Base-by-base conservation (phyloP, 1,140 invertebrate species). In the Heliconius melpomene region DNA sequence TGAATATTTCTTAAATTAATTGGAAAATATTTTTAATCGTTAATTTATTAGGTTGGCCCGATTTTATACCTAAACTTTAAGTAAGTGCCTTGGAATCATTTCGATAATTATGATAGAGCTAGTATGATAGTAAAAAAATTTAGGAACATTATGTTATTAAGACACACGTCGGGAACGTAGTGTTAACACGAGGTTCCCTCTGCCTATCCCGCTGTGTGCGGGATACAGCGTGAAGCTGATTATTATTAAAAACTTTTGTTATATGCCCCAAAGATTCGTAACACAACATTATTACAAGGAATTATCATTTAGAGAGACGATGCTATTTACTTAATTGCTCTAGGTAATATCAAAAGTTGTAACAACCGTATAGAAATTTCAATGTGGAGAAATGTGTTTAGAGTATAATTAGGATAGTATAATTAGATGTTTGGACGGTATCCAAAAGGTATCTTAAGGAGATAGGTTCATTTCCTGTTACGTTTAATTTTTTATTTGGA, bases 281-380 rank as follows among this genome's bases (percentile, higher is more conserved):
- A 16, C 5, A 11, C 9, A 66, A 60, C 9, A 8, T 29, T 26
- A 66, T 66, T 66, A 66, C 7, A 29, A 16, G 26, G 23, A 66
- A 66, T 66, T 11, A 66, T 66, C 26, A 29, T 29, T 66, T 66
- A 3, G 26, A 29, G 26, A 26, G 60, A 66, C 23, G 13, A 66
- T 18, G 60, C 26, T 16, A 13, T 66, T 66, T 29, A 29, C 60
- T 29, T 66, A 66, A 66, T 66, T 66, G 60, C 26, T 29, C 60
- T 66, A 66, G 60, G 60, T 26, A 29, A 29, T 23, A 66, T 66
- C 60, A 66, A 66, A 66, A 66, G 60, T 66, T 66, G 60, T 66
- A 66, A 66, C 26, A 66, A 66, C 60, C 6, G 9, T 66, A 29
- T 66, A 66, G 60, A 66, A 66, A 29, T 66, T 66, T 29, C 13